Conservation (phyloP, 2,113 vertebrate species). For the Puntigrus tetrazona region DNA sequence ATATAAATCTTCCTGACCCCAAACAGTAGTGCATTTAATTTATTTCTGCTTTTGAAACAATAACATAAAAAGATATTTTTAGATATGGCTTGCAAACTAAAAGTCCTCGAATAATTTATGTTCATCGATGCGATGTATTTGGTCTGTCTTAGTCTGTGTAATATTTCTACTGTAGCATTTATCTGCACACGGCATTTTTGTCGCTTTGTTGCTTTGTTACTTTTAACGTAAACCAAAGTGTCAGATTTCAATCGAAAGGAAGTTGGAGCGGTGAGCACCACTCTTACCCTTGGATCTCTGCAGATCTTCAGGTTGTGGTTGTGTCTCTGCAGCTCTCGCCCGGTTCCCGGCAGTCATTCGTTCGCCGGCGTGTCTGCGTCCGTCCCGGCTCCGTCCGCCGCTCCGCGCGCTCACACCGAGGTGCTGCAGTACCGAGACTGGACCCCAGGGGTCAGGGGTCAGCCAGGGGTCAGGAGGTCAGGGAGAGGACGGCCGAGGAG, state of each 20-base stretch:
- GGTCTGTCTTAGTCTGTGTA: too few species aligned
- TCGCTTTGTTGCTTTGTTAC: too few species aligned
- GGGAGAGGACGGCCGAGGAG: slow-evolving; percentile 62
- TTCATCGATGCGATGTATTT: too few species aligned
- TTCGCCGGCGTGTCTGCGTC: slow-evolving; percentile 56
- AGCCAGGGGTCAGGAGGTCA: not conserved
- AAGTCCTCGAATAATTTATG: too few species aligned
- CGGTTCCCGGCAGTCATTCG: slow-evolving; percentile 64
- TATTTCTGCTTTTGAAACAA: not conserved
- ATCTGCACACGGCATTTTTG: too few species aligned
- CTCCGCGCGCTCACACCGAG: slow-evolving; percentile 62
- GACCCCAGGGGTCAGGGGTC: slow-evolving; percentile 46
- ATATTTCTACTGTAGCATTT: too few species aligned
- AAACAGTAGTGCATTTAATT: not conserved
- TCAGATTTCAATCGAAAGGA: too few species aligned
- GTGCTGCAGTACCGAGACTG: slow-evolving; percentile 66
- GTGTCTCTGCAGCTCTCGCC: not conserved
- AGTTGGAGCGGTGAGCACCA: too few species aligned
- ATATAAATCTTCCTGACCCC: not conserved
- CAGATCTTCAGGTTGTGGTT: too few species aligned
- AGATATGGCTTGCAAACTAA: not conserved
- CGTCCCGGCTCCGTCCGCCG: slow-evolving; percentile 9
- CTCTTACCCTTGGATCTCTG: too few species aligned
- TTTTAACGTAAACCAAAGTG: too few species aligned
- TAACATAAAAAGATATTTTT: not conserved